Conservation (phyloP, 53 echinoderm and acorn worm genomes). For the Antedon mediterranea region DNA sequence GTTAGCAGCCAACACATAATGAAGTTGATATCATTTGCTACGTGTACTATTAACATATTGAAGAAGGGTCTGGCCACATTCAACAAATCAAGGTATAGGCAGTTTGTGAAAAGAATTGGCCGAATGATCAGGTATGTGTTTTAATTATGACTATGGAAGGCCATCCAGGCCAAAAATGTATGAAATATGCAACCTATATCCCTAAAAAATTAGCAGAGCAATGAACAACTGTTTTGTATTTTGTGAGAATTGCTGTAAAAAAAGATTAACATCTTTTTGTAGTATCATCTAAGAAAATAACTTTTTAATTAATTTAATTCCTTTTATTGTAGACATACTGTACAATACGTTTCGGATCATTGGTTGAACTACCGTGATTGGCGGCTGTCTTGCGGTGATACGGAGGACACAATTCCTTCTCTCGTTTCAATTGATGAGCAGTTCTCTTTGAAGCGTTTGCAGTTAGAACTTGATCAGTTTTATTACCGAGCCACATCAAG, state of each 20-base stretch:
- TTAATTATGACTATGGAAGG: no score
- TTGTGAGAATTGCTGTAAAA: no score
- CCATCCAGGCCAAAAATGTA: no score
- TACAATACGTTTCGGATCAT: conserved; percentile 81
- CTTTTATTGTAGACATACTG: conserved; percentile 42
- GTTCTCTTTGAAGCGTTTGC: conserved; percentile 34
- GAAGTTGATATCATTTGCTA: conserved; percentile 62
- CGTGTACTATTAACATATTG: conserved; percentile 48
- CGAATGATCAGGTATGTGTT: conserved; percentile 93
- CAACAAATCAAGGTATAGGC: conserved; percentile 74
- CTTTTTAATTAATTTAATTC: background rate
- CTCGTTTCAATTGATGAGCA: conserved; percentile 25
- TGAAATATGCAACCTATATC: no score
- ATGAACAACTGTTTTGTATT: no score
- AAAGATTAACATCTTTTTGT: no score
- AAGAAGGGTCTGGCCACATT: conserved; percentile 62
- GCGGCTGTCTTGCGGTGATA: conserved; percentile 32
- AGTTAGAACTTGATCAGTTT: conserved; percentile 81
- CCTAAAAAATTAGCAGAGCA: no score
- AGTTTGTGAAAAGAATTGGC: conserved; percentile 96
- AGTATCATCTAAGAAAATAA: no score
- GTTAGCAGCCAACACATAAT: conserved; percentile 62
- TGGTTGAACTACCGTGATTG: conserved; percentile 67
- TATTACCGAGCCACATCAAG: conserved; percentile 75
- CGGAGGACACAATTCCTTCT: conserved; percentile 19